phyloP scores from a whole-genome alignment of 2,888 invertebrate genomes.

The Oxycera nigricornis region DNA sequence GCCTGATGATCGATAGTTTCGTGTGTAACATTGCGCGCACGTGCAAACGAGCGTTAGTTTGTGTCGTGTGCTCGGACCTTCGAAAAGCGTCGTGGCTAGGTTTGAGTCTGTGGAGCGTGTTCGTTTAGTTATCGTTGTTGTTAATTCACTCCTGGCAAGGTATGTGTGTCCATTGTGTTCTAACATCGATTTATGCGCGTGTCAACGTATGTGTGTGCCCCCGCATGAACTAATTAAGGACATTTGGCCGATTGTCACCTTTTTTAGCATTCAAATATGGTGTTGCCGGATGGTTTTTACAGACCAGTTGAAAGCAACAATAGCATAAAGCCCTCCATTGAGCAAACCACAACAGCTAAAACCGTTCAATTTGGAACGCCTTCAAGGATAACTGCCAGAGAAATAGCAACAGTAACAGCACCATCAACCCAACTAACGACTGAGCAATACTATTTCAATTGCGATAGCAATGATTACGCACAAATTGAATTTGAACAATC shows the following conservation, averaged over 20 bases:
- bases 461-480: slow-evolving; percentile 18
- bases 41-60: background rate
- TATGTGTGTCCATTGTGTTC: background rate
- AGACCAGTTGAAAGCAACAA: slow-evolving; percentile 42
- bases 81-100: background rate
- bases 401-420: slow-evolving; percentile 46
- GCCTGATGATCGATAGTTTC: background rate
- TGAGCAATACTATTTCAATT: slow-evolving; percentile 17
- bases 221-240: slow-evolving; percentile 41
- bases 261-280: slow-evolving; percentile 45
- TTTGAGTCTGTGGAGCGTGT: background rate
- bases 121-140: background rate
- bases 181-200: background rate
- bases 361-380: background rate
- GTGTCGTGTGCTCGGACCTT: background rate
- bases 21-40: slow-evolving; percentile 4
- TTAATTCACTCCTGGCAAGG: background rate
- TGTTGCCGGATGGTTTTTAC: slow-evolving; percentile 45
- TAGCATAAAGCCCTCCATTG: slow-evolving; percentile 14
- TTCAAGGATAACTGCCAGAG: background rate
- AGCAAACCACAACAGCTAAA: slow-evolving; percentile 2
- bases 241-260: slow-evolving; percentile 38
- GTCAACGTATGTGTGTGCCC: slow-evolving; percentile 37
- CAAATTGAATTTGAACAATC: slow-evolving; percentile 29
- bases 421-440: slow-evolving; percentile 38